Evolutionary conservation across 2,797 vertebrate species (phyloP), one percentile per base, ranked within the genome.

Genomic region (Alosa sapidissima): DNA sequence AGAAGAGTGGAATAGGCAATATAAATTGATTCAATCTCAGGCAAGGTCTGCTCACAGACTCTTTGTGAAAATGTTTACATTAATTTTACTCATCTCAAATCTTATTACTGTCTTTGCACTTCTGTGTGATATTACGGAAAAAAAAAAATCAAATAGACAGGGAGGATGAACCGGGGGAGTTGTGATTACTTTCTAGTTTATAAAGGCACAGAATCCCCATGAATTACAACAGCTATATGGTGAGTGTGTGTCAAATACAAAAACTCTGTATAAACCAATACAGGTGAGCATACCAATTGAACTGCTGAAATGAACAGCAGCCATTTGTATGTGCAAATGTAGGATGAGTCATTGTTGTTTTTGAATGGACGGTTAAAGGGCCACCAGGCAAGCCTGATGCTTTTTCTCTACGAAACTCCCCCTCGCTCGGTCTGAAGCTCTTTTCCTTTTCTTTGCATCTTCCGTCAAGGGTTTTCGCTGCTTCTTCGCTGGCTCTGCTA

Each of bases 111-210:
- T 72, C 51, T 85, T 65, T 85, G 82, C 85, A 84, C 83, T 54
- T 84, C 85, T 58, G 48, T 60, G 36, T 33, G 81, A 85, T 87
- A 82, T 87, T 84, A 86, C 83, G 28, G 28, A 81, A 87, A 83
- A 86, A 83, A 86, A 45, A 85, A 85, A 88, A 83, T 45, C 72
- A 33, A 86, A 86, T 87, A 86, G 85, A 83, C 60, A 47, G 41
- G 81, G 82, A 87, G 83, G 81, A 86, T 78, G 84, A 81, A 84
- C 83, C 81, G 47, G 65, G 75, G 85, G 86, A 81, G 78, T 83
- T 86, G 81, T 83, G 85, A 89, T 86, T 85, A 85, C 84, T 83
- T 87, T 89, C 86, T 82, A n/a, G 84, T 85, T 81, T 86, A 85
- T 72, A 81, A 83, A 55, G 83, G 51, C 83, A 68, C 21, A 83